phyloP scores from a whole-genome alignment of 2,888 invertebrate species.

The Drosophila neotestacea region DNA sequence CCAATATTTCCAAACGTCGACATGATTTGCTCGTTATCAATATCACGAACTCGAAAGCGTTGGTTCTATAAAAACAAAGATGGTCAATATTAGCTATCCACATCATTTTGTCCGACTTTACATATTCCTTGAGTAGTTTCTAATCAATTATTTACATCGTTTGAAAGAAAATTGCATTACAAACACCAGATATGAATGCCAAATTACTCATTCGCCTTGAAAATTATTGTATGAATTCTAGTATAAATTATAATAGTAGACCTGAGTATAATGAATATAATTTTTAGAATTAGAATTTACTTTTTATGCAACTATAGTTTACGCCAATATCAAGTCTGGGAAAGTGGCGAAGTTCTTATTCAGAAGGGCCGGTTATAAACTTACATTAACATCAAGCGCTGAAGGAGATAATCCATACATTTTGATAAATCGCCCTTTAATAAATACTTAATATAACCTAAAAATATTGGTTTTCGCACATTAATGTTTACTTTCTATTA shows the following conservation, averaged over 20 bases:
- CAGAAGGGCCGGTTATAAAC: conserved; percentile 38
- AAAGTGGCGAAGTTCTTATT: neutral
- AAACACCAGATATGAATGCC: neutral
- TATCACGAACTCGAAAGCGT: conserved; percentile 71
- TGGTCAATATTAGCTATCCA: neutral
- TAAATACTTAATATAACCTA: conserved; percentile 23
- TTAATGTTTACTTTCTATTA: conserved; percentile 39
- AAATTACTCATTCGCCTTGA: neutral
- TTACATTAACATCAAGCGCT: conserved; percentile 65
- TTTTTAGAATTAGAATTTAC: neutral
- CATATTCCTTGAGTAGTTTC: neutral
- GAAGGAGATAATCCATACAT: conserved; percentile 67
- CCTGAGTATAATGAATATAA: no score
- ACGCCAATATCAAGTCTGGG: neutral
- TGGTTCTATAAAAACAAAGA: conserved; percentile 58
- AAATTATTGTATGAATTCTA: neutral
- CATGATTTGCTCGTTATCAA: conserved; percentile 74
- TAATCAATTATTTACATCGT: neutral
- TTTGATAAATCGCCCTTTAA: conserved; percentile 33
- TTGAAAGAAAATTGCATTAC: no score
- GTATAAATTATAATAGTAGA: neutral
- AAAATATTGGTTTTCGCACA: conserved; percentile 23
- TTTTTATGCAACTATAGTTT: neutral
- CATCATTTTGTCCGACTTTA: neutral
- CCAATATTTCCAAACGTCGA: conserved; percentile 90